Conservation (phyloP, 2,797 vertebrate genomes). For the Notolabrus celidotus region DNA sequence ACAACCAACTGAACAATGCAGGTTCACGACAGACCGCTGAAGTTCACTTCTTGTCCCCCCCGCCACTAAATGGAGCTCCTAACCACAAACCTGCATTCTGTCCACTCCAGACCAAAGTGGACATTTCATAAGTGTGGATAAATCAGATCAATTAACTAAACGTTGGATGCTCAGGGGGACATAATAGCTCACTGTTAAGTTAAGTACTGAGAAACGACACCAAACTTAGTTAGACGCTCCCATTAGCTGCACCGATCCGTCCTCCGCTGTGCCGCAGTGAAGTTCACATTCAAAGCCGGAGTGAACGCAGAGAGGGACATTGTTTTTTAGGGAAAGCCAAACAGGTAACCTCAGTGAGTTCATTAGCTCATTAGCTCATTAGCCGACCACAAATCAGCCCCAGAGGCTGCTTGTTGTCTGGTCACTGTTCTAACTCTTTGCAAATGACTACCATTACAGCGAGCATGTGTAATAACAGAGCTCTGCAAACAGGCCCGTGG, state of each 20-base stretch:
- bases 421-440: constrained; percentile 84
- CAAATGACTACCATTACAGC: constrained; percentile 86
- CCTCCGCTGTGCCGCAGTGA: constrained; percentile 13
- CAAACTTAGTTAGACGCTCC: constrained; percentile 54
- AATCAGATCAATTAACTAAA: constrained; percentile 52
- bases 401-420: constrained; percentile 53
- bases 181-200: constrained; percentile 40
- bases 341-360: constrained; percentile 73
- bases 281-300: constrained; percentile 35
- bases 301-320: constrained; percentile 44
- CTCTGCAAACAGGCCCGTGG: constrained; percentile 13
- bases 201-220: constrained; percentile 48
- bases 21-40: no score
- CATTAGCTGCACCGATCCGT: constrained; percentile 45
- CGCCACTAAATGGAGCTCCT: constrained; percentile 1
- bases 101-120: constrained; percentile 16
- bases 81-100: constrained; percentile 13
- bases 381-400: constrained; percentile 63
- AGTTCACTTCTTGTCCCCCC: no score
- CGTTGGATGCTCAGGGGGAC: constrained; percentile 34
- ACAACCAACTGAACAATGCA: no score
- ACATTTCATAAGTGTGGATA: constrained; percentile 42
- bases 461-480: constrained; percentile 54
- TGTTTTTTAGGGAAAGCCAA: constrained; percentile 59
- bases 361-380: constrained; percentile 84